These are phyloP conservation scores for Tolmerus cingulatus DNA, from an alignment of 2,888 invertebrate genomes.

Conservation along the genomic window DNA sequence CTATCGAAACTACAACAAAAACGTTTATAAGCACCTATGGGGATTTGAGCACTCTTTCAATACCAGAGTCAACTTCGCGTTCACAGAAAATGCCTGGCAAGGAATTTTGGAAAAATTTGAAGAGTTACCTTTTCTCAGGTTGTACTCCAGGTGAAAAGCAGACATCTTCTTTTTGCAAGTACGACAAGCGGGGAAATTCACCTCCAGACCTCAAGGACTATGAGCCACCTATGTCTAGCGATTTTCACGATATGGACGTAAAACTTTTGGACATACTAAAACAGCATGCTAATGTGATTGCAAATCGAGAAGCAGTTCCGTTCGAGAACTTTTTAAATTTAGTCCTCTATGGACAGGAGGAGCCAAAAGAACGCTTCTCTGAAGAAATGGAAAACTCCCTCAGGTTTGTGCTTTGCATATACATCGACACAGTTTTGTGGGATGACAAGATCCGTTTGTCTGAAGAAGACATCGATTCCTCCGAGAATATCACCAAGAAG, in stretches of 20 bases:
- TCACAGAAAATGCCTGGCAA: conserved; percentile 23
- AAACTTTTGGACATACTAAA: conserved; percentile 44
- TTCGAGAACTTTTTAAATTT: conserved; percentile 51
- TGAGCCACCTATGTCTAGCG: conserved; percentile 43
- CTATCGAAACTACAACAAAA: not conserved
- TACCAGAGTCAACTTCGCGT: not conserved
- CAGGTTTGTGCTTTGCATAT: conserved; percentile 51
- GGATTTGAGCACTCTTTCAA: not conserved
- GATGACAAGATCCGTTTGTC: conserved; percentile 41
- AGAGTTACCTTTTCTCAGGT: conserved; percentile 46
- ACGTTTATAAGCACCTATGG: not conserved
- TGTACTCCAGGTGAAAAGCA: conserved; percentile 23
- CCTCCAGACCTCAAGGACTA: conserved; percentile 36
- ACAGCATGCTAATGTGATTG: not conserved
- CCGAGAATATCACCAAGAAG: conserved; percentile 48
- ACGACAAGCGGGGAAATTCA: not conserved
- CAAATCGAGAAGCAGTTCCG: conserved; percentile 24
- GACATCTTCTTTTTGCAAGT: conserved; percentile 34
- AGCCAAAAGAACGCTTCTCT: not conserved
- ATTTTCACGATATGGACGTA: conserved; percentile 48
- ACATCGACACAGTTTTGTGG: conserved; percentile 50
- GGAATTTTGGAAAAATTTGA: conserved; percentile 47
- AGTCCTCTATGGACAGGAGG: conserved; percentile 46
- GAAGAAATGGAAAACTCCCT: conserved; percentile 48
- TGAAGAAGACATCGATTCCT: conserved; percentile 41